Percentiles rank a stretch among this genome's conserved stretches.
Evolutionary conservation across 2,113 vertebrate genomes (phyloP).

Genomic region (Percopsis transmontana): DNA sequence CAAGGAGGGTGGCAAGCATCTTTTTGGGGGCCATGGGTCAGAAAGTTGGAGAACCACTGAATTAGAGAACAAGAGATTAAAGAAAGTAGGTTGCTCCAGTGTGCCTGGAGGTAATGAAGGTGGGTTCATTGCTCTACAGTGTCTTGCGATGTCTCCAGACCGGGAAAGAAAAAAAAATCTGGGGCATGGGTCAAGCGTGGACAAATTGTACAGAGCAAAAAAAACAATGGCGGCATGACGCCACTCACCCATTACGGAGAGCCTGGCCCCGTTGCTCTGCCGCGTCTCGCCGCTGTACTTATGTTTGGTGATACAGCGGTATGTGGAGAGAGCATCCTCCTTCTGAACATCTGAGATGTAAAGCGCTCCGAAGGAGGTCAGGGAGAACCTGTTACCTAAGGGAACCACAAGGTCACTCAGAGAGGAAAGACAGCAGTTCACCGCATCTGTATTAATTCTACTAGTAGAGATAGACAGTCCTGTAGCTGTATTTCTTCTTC

Average conservation of each 20-base stretch:
- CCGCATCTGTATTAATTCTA: neutral
- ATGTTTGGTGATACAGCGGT: conserved; percentile 98
- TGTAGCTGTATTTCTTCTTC: no score
- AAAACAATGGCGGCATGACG: neutral
- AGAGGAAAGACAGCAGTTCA: neutral
- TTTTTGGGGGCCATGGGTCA: no score
- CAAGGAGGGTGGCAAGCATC: no score
- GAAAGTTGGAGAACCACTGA: no score
- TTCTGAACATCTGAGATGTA: conserved; percentile 99
- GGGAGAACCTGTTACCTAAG: conserved; percentile 94
- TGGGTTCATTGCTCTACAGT: no score
- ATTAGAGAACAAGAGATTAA: no score
- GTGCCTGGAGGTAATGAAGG: no score
- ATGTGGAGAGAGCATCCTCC: conserved; percentile 97
- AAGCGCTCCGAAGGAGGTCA: conserved; percentile 93
- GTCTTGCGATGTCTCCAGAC: no score
- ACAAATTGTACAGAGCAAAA: neutral
- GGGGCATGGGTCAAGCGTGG: no score
- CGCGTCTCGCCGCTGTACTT: conserved; percentile 98
- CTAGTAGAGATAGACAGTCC: no score
- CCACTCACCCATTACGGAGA: conserved; percentile 92
- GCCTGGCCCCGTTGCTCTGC: conserved; percentile 95
- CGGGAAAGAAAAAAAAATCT: no score
- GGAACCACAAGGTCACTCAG: conserved; percentile 18
- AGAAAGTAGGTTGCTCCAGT: no score